Conservation (phyloP, 2,113 vertebrate genomes). For the Anolis carolinensis region DNA sequence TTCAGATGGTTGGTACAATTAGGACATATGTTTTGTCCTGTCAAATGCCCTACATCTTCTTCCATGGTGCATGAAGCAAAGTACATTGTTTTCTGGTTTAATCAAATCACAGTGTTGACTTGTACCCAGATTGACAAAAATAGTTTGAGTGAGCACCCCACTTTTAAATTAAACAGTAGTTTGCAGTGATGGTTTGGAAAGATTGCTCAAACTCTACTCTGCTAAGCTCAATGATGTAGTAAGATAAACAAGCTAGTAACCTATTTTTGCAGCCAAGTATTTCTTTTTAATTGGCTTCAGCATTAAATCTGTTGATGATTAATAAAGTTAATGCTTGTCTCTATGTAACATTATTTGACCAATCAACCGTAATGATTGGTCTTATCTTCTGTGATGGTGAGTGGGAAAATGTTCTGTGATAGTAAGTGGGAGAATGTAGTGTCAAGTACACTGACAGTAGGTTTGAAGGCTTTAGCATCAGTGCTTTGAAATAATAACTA, state of each 20-base stretch:
- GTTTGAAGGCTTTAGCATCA: background rate
- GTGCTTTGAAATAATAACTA: background rate
- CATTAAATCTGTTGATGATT: background rate
- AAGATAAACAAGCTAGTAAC: background rate
- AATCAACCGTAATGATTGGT: background rate
- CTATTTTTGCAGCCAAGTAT: background rate
- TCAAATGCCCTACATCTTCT: background rate
- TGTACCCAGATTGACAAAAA: background rate
- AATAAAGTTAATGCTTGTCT: background rate
- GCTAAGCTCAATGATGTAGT: background rate
- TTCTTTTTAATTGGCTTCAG: background rate
- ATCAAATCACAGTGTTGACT: background rate
- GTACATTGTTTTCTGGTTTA: background rate
- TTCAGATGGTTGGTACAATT: background rate
- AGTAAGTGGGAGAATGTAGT: background rate
- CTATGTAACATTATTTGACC: background rate
- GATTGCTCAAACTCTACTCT: no score
- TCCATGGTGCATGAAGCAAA: background rate
- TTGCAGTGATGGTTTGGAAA: background rate
- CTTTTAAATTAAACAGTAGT: background rate
- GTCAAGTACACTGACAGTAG: background rate
- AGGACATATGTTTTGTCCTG: background rate
- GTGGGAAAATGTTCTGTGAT: background rate
- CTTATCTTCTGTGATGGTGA: background rate
- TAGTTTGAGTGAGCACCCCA: background rate